A percentile compares a stretch with the other conserved stretches of the same genome.
phyloP scores from a whole-genome alignment of 2,797 vertebrate genomes.

The Spheniscus humboldti region DNA sequence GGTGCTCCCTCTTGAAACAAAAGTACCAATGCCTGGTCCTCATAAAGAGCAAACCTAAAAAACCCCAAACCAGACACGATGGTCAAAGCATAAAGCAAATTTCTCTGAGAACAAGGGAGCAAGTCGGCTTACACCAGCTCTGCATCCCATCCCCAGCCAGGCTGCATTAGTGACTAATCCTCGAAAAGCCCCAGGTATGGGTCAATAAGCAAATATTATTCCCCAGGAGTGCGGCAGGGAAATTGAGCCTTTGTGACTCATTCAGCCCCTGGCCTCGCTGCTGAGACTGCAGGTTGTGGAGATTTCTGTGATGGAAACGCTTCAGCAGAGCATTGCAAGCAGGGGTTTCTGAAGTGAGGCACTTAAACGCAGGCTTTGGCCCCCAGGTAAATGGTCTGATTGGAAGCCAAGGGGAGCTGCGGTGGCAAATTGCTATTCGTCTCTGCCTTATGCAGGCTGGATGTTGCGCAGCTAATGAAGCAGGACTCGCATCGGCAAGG shows the following conservation, averaged over 20 bases:
- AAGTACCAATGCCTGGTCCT: background rate
- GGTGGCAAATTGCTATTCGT: background rate
- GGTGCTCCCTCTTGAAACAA: background rate
- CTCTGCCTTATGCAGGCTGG: background rate
- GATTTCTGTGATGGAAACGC: slow-evolving; percentile 18
- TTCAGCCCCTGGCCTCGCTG: background rate
- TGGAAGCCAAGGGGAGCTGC: background rate
- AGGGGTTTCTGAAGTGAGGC: background rate
- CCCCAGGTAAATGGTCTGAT: slow-evolving; percentile 22
- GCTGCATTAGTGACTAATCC: slow-evolving; percentile 2
- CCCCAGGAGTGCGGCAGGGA: background rate
- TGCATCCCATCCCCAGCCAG: background rate
- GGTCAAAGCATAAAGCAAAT: background rate
- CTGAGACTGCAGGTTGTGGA: background rate
- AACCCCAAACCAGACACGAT: accelerated
- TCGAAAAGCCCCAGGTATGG: background rate
- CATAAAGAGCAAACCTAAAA: background rate
- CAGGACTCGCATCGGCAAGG: background rate
- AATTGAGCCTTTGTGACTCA: slow-evolving; percentile 24
- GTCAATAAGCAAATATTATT: slow-evolving; percentile 30
- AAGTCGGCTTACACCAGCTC: background rate
- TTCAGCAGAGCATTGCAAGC: background rate
- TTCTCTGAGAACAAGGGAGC: background rate
- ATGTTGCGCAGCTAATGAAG: background rate
- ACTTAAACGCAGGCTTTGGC: background rate